These are phyloP conservation scores for Cynoglossus semilaevis DNA, from an alignment of 2,113 vertebrate genomes.

Conservation along the genomic window DNA sequence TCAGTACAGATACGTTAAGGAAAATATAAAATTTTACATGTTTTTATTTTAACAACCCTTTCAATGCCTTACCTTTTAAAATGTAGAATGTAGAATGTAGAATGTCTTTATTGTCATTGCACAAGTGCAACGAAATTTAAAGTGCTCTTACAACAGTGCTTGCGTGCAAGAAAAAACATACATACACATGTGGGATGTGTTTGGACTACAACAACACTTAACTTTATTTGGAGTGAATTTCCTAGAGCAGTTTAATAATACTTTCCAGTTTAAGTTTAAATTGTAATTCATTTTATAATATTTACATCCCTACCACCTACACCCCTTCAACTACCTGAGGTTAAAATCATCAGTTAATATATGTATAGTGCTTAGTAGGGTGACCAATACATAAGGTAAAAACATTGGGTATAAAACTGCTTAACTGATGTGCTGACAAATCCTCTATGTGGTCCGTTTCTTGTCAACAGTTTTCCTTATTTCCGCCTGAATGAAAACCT, in stretches of 20 bases:
- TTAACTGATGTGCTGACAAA: constrained; percentile 27
- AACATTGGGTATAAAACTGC: constrained; percentile 48
- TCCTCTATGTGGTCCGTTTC: constrained; percentile 20
- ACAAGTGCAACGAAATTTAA: no score
- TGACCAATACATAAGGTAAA: constrained; percentile 22
- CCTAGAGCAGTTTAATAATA: constrained; percentile 44
- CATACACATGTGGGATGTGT: no score
- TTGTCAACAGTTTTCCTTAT: constrained; percentile 37
- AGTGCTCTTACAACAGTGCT: no score
- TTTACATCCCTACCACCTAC: constrained; percentile 7
- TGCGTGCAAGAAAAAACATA: no score
- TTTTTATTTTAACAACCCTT: no score
- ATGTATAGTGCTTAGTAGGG: constrained; percentile 40
- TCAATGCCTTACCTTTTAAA: neutral
- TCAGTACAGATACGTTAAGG: no score
- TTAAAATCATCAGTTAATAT: constrained; percentile 34
- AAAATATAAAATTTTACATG: no score
- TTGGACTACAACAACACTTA: constrained; percentile 14
- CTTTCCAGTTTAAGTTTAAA: constrained; percentile 50
- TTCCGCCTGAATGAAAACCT: constrained; percentile 80
- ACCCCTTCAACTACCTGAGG: neutral
- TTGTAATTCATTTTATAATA: constrained; percentile 14
- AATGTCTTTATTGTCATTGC: no score
- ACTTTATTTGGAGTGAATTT: constrained; percentile 1
- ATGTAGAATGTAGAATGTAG: no score